Evolutionary conservation across 2,797 vertebrate genomes (phyloP), one percentile per base, ranked within the genome.

Genomic region (Chelidonichthys spinosus): DNA sequence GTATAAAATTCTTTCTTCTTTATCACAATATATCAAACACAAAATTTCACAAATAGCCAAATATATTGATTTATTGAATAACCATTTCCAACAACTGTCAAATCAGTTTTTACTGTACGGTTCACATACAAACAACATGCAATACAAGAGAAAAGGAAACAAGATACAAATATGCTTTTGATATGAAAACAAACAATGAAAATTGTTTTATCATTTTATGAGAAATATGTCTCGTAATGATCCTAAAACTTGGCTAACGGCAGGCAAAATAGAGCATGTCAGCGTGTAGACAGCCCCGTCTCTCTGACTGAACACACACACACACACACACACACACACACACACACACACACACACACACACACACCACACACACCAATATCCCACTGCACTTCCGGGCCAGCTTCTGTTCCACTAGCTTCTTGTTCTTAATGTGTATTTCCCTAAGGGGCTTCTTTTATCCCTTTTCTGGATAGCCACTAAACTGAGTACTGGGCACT

Each of bases 1-100:
- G 17, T 3, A 60, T 2, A 63, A 4, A 7, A 25, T 10, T 46
- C 2, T 53, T 7, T 35, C 17, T 46, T 3, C 5, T 14, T 59
- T 35, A 6, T 14, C 2, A 40, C 9, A 11, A 0, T 36, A 8
- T n/a, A 75, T 39, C 1, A 62, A 79, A 60, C 11, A 76, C 17
- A 72, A 59, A 40, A 18, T 50, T 36, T 35, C 40, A 69, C 25
- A 58, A 44, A 61, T 72, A 84, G 36, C 35, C 64, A 84, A 92
- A 88, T 46, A 76, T 60, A 74, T 3, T 56, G 53, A 83, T 91
- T 92, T 90, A 91, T 90, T 92, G 42, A 74, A 80, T 86, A 55
- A 83, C 42, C 47, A 88, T 76, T 74, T 85, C 55, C 62, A 87
- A 86, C 71, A 87, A 83, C 69, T 66, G 50, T 25, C 40, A 74